These are phyloP conservation scores for Eira barbara DNA, from an alignment of 2,113 vertebrate species.

Conservation along the genomic window DNA sequence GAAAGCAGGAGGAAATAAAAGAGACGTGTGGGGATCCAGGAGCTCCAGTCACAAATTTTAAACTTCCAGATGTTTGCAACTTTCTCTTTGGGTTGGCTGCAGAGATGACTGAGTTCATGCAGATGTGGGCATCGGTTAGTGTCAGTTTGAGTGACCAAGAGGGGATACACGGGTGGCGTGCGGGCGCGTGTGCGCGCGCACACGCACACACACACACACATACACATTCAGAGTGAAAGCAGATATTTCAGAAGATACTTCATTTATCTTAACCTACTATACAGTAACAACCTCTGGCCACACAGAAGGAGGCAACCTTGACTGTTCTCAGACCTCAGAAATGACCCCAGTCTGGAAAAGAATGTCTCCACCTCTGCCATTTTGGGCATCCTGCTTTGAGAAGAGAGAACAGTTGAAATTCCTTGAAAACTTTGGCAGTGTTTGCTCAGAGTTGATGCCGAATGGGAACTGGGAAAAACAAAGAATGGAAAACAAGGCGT, in stretches of 20 bases:
- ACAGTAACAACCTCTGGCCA: neutral
- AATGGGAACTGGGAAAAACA: neutral
- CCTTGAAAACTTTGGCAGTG: neutral
- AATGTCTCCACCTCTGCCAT: neutral
- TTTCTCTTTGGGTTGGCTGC: neutral
- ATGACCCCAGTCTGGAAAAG: neutral
- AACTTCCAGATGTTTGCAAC: constrained; percentile 41
- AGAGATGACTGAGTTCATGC: neutral
- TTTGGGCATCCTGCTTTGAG: neutral
- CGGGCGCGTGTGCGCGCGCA: too few relatives aligned
- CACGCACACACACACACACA: neutral
- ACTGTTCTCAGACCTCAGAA: neutral
- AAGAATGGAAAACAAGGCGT: neutral
- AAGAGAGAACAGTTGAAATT: neutral
- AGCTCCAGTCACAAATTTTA: neutral
- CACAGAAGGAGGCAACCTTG: neutral
- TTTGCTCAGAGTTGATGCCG: neutral
- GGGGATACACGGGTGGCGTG: neutral
- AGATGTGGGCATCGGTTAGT: neutral
- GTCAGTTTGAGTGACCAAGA: neutral
- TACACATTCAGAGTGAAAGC: neutral
- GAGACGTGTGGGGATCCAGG: neutral
- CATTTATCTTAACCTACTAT: neutral
- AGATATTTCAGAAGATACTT: neutral
- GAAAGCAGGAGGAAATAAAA: constrained; percentile 23